These are phyloP conservation scores for Brachionus sp. DNA, from an alignment of 1,140 invertebrate species.

Conservation along the genomic window DNA sequence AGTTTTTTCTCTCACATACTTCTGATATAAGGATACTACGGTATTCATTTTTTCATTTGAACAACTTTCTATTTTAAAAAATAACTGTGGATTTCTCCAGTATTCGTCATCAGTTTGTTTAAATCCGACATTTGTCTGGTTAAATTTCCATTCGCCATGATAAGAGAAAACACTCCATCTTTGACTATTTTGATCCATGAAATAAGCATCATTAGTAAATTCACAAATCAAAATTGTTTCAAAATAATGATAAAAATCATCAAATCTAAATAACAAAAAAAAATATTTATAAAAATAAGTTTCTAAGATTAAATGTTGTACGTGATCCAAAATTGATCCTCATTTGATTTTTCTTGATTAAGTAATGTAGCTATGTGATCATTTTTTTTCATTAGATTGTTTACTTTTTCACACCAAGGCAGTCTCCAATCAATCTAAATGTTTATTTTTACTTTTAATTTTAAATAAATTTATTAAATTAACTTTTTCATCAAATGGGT, in stretches of 20 bases:
- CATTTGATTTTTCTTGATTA: background rate
- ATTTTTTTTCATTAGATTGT: background rate
- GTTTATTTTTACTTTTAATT: background rate
- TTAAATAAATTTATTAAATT: background rate
- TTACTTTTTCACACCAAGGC: background rate
- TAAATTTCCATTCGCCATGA: slow-evolving; percentile 33
- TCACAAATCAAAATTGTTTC: background rate
- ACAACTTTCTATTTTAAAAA: background rate
- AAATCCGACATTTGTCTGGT: background rate
- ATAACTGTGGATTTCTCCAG: slow-evolving; percentile 37
- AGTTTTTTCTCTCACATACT: background rate
- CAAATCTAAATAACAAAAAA: background rate
- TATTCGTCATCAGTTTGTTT: background rate
- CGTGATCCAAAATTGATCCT: background rate
- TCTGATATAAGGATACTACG: background rate
- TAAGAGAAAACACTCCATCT: background rate
- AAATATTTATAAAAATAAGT: no score
- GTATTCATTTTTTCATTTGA: background rate
- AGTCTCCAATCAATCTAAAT: slow-evolving; percentile 4
- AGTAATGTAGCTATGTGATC: background rate
- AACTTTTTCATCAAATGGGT: slow-evolving; percentile 13
- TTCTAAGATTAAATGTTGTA: background rate
- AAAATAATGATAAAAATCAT: slow-evolving; percentile 28
- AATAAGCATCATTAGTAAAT: slow-evolving; percentile 3
- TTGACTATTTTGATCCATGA: background rate